A percentile compares a stretch with the other conserved stretches of the same genome.
Evolutionary conservation across 2,888 invertebrate species (phyloP).

Genomic region (Tenthredo livida): DNA sequence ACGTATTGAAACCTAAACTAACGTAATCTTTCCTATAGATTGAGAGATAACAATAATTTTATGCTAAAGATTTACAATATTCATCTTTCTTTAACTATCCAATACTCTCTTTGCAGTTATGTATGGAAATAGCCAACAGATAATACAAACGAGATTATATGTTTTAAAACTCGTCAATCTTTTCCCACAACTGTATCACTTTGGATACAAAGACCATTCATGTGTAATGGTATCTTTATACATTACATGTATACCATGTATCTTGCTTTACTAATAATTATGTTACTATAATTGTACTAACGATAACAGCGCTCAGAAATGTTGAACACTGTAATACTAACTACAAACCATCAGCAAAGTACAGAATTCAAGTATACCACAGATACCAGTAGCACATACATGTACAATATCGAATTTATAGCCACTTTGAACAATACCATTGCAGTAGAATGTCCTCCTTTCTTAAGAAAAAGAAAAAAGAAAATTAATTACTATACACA

Average conservation of each 20-base stretch:
- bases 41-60: slow-evolving; percentile 17
- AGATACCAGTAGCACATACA: slow-evolving; percentile 9
- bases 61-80: background rate
- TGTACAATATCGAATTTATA: background rate
- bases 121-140: background rate
- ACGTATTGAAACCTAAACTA: slow-evolving; percentile 25
- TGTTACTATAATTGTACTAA: slow-evolving; percentile 35
- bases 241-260: background rate
- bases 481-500: background rate
- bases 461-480: background rate
- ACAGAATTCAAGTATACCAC: slow-evolving; percentile 30
- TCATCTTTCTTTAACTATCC: background rate
- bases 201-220: background rate
- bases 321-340: slow-evolving; percentile 22
- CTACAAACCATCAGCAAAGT: slow-evolving; percentile 2
- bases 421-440: slow-evolving; percentile 10
- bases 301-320: slow-evolving; percentile 31
- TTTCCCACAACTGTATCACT: background rate
- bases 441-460: background rate
- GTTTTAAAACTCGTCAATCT: background rate
- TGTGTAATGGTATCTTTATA: background rate
- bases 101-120: background rate
- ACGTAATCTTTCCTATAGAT: background rate
- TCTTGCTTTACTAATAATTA: background rate
- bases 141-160: background rate